These are phyloP conservation scores for Hippocampus comes DNA, from an alignment of 2,113 vertebrate species.

Conservation along the genomic window DNA sequence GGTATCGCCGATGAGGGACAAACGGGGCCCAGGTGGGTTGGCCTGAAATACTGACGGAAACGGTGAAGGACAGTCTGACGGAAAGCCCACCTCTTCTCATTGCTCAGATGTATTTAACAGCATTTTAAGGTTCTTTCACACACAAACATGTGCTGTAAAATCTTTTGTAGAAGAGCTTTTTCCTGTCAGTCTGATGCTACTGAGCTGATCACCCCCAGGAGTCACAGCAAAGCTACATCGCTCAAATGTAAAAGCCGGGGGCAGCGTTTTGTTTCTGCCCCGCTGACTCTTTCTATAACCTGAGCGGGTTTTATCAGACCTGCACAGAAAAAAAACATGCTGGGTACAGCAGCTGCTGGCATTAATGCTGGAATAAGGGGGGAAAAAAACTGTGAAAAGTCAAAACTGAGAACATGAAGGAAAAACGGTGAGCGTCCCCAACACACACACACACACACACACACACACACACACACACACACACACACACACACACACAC, in stretches of 20 bases:
- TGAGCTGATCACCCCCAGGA: background rate
- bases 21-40: too few relatives aligned
- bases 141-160: background rate
- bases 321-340: constrained; percentile 37
- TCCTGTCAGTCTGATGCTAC: background rate
- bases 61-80: too few relatives aligned
- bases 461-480: background rate
- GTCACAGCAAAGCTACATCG: constrained; percentile 28
- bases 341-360: constrained; percentile 27
- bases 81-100: too few relatives aligned
- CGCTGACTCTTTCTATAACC: constrained; percentile 45
- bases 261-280: constrained; percentile 53
- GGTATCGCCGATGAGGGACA: too few relatives aligned
- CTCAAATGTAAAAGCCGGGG: constrained; percentile 49
- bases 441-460: background rate
- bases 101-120: too few relatives aligned
- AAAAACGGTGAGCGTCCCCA: background rate
- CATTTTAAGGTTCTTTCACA: background rate
- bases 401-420: background rate
- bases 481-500: too few relatives aligned
- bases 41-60: too few relatives aligned
- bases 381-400: background rate
- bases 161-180: constrained; percentile 1
- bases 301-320: constrained; percentile 50
- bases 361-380: background rate